phyloP scores from a whole-genome alignment of 2,797 vertebrate species.

The Alauda arvensis region DNA sequence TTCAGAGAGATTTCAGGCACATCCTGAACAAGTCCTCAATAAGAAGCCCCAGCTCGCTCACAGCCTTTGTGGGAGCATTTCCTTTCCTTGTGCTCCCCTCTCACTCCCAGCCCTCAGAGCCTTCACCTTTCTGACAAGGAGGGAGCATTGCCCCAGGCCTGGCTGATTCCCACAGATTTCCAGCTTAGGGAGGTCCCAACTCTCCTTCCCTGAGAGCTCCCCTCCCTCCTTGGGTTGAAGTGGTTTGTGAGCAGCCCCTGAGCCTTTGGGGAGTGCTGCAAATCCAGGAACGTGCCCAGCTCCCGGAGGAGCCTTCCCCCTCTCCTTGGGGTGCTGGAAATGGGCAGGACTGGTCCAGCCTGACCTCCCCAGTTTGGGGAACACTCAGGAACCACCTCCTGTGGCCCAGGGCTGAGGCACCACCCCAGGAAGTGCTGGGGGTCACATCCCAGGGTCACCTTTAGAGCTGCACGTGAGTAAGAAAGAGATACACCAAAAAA shows the following conservation, averaged over 20 bases:
- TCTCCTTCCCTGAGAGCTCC: neutral
- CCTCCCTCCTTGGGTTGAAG: neutral
- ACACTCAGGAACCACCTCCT: neutral
- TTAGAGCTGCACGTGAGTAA: neutral
- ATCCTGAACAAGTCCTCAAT: neutral
- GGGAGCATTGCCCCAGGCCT: neutral
- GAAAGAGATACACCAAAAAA: neutral
- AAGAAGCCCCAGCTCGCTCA: neutral
- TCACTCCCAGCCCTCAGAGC: neutral
- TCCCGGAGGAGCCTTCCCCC: neutral
- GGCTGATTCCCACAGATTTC: neutral
- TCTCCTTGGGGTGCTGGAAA: neutral
- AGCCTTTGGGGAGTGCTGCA: neutral
- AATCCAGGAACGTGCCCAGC: neutral
- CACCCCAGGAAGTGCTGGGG: neutral
- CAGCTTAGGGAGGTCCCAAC: neutral
- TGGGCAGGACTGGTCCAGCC: neutral
- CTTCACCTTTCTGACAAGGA: neutral
- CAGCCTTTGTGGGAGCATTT: neutral
- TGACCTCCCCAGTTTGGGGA: neutral
- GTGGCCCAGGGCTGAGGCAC: neutral
- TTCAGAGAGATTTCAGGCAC: neutral
- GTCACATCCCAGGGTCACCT: accelerated
- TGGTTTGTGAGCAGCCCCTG: accelerated
- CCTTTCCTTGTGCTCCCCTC: neutral